These are phyloP conservation scores for Syndactyla subalaris DNA, from an alignment of 2,797 vertebrate genomes.

Conservation along the genomic window DNA sequence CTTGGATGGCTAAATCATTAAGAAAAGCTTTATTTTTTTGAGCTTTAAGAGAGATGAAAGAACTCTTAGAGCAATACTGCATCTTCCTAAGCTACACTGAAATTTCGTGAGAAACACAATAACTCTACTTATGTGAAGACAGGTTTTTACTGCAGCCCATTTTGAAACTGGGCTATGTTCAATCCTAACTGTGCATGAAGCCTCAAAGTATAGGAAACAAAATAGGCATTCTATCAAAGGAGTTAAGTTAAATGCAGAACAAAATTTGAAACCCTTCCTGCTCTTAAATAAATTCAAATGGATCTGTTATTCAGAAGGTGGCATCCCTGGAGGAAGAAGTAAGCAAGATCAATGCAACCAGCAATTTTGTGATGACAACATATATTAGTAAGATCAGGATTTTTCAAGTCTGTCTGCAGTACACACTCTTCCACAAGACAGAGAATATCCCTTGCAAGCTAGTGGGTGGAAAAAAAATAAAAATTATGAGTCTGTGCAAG, in stretches of 20 bases:
- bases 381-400: neutral
- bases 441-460: neutral
- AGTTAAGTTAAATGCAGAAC: neutral
- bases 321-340: neutral
- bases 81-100: neutral
- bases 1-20: neutral
- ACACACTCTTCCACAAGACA: neutral
- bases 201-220: neutral
- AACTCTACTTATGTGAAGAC: neutral
- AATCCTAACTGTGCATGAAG: neutral
- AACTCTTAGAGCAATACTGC: neutral
- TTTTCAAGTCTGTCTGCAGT: neutral
- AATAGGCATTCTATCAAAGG: neutral
- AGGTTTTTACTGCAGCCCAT: neutral
- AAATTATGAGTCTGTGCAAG: rapidly evolving
- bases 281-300: neutral
- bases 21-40: neutral
- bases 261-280: neutral
- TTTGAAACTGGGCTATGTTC: neutral
- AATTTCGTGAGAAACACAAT: neutral
- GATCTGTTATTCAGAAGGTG: neutral
- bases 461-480: neutral
- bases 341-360: neutral
- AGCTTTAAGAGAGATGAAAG: neutral
- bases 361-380: neutral